phyloP scores from a whole-genome alignment of 2,888 invertebrate genomes.

The Melikaiella ostensackeni region DNA sequence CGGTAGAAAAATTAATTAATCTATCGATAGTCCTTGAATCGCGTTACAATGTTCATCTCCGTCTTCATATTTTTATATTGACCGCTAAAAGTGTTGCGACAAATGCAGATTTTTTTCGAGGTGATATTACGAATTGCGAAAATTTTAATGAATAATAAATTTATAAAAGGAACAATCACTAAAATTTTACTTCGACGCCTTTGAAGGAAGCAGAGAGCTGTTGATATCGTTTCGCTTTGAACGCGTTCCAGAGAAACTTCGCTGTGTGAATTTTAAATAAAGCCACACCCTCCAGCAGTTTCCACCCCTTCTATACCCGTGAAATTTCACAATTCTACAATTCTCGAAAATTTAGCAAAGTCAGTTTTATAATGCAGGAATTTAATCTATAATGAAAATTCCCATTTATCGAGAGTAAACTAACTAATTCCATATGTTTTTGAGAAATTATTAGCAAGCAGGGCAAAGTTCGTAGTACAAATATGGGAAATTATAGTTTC shows the following conservation, averaged over 20 bases:
- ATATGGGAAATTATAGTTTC: too few relatives aligned
- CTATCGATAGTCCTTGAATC: too few relatives aligned
- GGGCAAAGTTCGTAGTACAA: too few relatives aligned
- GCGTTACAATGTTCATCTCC: not conserved
- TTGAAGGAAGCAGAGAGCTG: constrained; percentile 59
- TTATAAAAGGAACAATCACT: not conserved
- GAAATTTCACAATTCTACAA: too few relatives aligned
- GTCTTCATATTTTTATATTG: not conserved
- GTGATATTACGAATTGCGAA: not conserved
- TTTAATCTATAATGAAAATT: too few relatives aligned
- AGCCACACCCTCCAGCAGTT: constrained; percentile 35
- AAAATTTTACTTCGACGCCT: constrained; percentile 57
- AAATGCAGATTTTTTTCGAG: not conserved
- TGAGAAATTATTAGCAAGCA: too few relatives aligned
- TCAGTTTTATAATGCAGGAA: too few relatives aligned
- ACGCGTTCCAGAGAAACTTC: constrained; percentile 52
- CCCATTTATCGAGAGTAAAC: too few relatives aligned
- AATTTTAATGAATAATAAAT: not conserved
- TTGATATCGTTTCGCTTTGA: constrained; percentile 66
- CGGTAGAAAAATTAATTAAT: not conserved
- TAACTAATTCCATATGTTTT: too few relatives aligned
- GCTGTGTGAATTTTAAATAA: constrained; percentile 52
- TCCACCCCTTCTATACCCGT: not conserved
- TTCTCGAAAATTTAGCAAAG: too few relatives aligned
- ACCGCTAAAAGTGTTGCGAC: not conserved